These are phyloP conservation scores for Rhabdornis inornatus DNA, from an alignment of 2,113 vertebrate genomes.

Conservation along the genomic window DNA sequence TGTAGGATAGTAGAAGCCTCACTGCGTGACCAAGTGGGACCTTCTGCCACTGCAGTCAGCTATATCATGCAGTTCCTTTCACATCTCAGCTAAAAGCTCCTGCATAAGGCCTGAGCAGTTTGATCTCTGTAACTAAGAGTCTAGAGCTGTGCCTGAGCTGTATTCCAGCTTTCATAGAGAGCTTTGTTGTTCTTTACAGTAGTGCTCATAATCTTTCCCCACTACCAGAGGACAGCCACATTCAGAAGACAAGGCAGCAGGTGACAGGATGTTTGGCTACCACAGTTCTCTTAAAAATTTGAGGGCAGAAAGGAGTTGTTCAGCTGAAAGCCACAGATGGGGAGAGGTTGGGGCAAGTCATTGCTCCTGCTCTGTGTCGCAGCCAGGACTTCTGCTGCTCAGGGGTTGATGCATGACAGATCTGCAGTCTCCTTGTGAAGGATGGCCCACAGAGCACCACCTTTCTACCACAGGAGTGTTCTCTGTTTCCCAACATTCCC, in stretches of 20 bases:
- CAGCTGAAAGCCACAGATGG: background rate
- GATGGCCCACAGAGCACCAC: rapidly evolving
- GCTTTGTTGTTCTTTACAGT: background rate
- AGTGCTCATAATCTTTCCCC: background rate
- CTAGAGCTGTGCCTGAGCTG: background rate
- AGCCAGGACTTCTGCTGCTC: background rate
- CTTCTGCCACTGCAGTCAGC: background rate
- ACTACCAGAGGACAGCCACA: background rate
- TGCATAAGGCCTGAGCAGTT: background rate
- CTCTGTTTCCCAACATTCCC: background rate
- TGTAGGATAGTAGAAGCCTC: background rate
- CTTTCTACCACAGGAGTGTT: background rate
- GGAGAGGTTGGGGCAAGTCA: background rate
- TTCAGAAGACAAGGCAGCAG: background rate
- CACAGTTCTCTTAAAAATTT: background rate
- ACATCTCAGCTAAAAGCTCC: background rate
- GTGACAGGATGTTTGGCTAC: slow-evolving; percentile 18
- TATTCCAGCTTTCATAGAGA: background rate
- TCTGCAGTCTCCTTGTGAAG: background rate
- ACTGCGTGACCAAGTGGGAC: background rate
- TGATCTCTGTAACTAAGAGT: background rate
- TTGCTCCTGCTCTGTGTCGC: background rate
- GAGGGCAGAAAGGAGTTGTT: background rate
- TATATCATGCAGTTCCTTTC: background rate
- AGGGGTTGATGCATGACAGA: background rate